Evolutionary conservation across 2,888 invertebrate species (phyloP).

Genomic region (Tineola bisselliella): DNA sequence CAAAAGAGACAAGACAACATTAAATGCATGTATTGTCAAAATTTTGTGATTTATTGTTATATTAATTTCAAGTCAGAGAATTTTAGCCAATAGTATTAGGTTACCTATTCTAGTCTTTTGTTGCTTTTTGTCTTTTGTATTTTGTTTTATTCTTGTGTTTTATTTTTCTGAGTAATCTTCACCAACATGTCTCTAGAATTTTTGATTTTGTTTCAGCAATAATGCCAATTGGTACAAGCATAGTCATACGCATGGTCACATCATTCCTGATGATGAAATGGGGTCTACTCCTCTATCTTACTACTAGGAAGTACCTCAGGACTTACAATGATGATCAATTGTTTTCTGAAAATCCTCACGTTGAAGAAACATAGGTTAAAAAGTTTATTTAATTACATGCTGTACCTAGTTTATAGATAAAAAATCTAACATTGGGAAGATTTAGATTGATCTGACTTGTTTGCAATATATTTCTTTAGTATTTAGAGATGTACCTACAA

Average conservation of each 20-base stretch:
- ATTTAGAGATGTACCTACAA: too few relatives aligned
- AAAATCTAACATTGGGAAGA: too few relatives aligned
- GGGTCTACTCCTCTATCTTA: constrained; percentile 54
- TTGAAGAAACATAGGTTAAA: constrained; percentile 48
- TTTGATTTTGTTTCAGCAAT: constrained; percentile 50
- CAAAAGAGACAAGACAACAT: too few relatives aligned
- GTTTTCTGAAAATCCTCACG: constrained; percentile 53
- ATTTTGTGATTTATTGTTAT: too few relatives aligned
- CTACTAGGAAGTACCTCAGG: constrained; percentile 49
- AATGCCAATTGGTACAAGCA: constrained; percentile 50
- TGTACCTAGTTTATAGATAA: not conserved
- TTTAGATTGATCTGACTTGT: not conserved
- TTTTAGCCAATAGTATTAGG: too few relatives aligned
- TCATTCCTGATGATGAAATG: constrained; percentile 66
- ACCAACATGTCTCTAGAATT: too few relatives aligned
- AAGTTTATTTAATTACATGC: not conserved
- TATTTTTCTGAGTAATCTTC: too few relatives aligned
- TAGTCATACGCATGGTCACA: constrained; percentile 59
- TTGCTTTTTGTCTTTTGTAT: not conserved
- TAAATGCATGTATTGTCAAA: too few relatives aligned
- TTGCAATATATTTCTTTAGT: not conserved
- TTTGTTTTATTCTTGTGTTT: too few relatives aligned
- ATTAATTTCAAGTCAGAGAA: too few relatives aligned
- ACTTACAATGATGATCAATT: constrained; percentile 57
- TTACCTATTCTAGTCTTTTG: too few relatives aligned